phyloP scores from a whole-genome alignment of 2,888 invertebrate genomes.

The Ypsolopha scabrella region DNA sequence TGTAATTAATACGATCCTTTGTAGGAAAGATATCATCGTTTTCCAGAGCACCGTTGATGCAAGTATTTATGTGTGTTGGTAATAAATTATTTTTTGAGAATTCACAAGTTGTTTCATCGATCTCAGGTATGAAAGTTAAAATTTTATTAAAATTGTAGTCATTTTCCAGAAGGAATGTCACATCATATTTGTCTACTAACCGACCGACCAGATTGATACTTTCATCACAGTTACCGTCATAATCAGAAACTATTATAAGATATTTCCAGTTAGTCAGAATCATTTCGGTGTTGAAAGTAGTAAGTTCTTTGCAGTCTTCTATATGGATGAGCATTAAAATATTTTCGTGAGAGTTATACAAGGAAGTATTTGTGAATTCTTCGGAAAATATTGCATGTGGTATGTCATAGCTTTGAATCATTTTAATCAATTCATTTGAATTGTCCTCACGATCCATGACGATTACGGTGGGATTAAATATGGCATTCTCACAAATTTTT shows the following conservation, averaged over 20 bases:
- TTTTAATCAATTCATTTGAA: conserved; percentile 12
- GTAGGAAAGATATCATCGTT: conserved; percentile 21
- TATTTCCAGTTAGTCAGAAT: conserved; percentile 20
- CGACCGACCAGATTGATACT: conserved; percentile 16
- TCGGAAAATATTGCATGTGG: conserved; percentile 9
- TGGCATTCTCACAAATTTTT: no score
- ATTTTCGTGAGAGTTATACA: conserved; percentile 8
- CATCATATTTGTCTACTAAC: conserved; percentile 19
- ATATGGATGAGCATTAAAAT: conserved; percentile 20
- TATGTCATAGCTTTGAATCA: conserved; percentile 12
- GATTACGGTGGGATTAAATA: background rate
- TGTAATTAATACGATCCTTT: conserved; percentile 28
- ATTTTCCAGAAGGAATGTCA: conserved; percentile 24
- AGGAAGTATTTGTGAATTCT: conserved; percentile 1
- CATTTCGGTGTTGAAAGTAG: conserved; percentile 10
- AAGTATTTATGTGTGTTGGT: conserved; percentile 22
- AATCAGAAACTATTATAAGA: conserved; percentile 20
- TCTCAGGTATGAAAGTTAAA: conserved; percentile 23
- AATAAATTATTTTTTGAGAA: conserved; percentile 12
- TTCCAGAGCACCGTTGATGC: conserved; percentile 21
- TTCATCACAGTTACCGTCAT: conserved; percentile 9
- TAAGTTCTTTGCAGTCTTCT: conserved; percentile 15
- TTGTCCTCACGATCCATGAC: conserved; percentile 11
- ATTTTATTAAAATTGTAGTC: conserved; percentile 13
- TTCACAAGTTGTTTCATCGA: conserved; percentile 26